Evolutionary conservation across 1,140 invertebrate species (phyloP), one percentile per base, ranked within the genome.

Genomic region (Anagrus nilaparvatae): DNA sequence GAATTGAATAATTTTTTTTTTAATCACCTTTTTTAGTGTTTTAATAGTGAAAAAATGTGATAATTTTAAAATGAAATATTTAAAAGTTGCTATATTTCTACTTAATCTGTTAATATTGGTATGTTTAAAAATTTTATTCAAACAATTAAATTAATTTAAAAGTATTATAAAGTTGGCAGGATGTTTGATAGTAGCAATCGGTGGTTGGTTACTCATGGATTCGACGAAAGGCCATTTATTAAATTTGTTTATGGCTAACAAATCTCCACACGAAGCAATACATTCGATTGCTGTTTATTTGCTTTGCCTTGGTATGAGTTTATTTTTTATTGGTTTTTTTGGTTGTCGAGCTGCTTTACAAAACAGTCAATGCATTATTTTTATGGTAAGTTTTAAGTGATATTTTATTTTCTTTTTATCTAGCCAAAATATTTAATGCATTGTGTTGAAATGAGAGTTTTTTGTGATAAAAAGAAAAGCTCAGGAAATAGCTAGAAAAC

Each of bases 51-150:
- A 34, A 49, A 53, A 39, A 49, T 53, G 50, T 35, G 41, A 28
- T 21, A 44, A 25, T 47, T 54, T 44, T 43, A 49, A 37, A 46
- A 47, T 66, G 65, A 67, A 66, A 53, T 60, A 63, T 47, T 63
- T 69, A 43, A 75, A 73, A 56, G 56, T 63, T 43, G 59, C 65
- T 16, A 58, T 73, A 43, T 63, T 74, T 33, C 52, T 61, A 5
- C 71, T 72, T 58, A 75, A 74, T 54, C 51, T 73, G 24, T 46
- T 73, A 33, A 74, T 74, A 62, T 73, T 70, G 73, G 72, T 74
- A 65, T 70, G 56, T 57, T 43, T 38, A 33, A 37, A 37, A 31
- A 40, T 44, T 49, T 31, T 19, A 32, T 25, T 39, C 18, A 18
- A 5, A n/a, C n/a, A n/a, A n/a, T n/a, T n/a, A n/a, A n/a, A n/a